A percentile compares a stretch with the other conserved stretches of the same genome.
These are phyloP conservation scores for Nycticebus coucang DNA, from an alignment of 2,113 vertebrate species.

Conservation along the genomic window DNA sequence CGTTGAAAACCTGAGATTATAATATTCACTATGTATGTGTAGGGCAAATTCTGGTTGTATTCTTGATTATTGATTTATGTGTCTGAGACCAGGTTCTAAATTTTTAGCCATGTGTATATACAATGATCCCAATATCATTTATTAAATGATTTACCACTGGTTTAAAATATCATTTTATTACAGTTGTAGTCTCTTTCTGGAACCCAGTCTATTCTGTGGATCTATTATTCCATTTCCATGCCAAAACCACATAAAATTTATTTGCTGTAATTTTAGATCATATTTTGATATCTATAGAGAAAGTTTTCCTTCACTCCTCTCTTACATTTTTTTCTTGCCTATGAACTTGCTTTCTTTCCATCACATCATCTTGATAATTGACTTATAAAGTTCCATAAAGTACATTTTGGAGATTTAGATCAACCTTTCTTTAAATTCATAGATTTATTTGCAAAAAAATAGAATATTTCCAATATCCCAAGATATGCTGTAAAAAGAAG, in stretches of 20 bases:
- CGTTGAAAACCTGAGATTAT: neutral
- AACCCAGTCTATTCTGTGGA: neutral
- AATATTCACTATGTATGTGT: neutral
- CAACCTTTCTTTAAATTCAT: constrained; percentile 60
- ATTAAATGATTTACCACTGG: neutral
- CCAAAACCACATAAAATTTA: constrained; percentile 32
- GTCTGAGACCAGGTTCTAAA: neutral
- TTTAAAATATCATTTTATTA: constrained; percentile 22
- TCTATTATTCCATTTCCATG: neutral
- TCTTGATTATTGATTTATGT: neutral
- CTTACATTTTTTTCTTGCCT: neutral
- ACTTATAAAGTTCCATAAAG: constrained; percentile 60
- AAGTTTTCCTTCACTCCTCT: neutral
- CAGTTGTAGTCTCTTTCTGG: neutral
- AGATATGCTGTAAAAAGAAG: constrained; percentile 49
- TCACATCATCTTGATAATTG: constrained; percentile 31
- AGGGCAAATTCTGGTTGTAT: neutral
- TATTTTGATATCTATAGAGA: constrained; percentile 43
- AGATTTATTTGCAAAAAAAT: constrained; percentile 71
- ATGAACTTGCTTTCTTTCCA: neutral
- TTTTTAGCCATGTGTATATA: neutral
- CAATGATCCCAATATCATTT: neutral
- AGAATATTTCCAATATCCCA: constrained; percentile 56
- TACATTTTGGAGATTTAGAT: constrained; percentile 58
- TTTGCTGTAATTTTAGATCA: constrained; percentile 15